Evolutionary conservation across 2,888 invertebrate genomes (phyloP).

Genomic region (Acanthopleura granulata): DNA sequence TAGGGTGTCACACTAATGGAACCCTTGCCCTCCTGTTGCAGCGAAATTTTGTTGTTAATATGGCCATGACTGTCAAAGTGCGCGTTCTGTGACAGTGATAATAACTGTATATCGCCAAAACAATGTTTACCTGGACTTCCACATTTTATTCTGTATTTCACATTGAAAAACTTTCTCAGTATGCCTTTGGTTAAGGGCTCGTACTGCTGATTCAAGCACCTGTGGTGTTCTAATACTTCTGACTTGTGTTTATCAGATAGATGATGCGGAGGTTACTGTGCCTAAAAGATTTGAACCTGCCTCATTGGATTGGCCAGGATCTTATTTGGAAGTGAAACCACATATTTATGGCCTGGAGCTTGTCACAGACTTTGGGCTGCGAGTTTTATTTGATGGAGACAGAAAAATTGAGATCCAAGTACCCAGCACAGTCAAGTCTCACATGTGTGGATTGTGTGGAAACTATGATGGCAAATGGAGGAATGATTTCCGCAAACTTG

Average conservation of each 20-base stretch:
- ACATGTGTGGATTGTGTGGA: constrained; percentile 24
- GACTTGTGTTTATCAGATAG: constrained; percentile 11
- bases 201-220: not conserved
- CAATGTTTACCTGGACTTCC: no score
- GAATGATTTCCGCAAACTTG: not conserved
- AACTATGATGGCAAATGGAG: constrained; percentile 20
- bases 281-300: constrained; percentile 14
- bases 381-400: constrained; percentile 20
- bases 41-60: no score
- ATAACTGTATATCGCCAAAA: no score
- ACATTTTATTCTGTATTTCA: no score
- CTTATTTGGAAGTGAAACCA: not conserved
- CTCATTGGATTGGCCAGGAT: not conserved
- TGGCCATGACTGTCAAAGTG: no score
- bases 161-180: no score
- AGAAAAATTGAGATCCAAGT: constrained; percentile 8
- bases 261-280: constrained; percentile 12
- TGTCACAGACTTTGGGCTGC: constrained; percentile 24
- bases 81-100: no score
- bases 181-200: not conserved
- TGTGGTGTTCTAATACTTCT: not conserved
- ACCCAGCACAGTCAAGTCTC: not conserved
- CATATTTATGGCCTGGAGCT: not conserved
- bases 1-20: no score
- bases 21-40: no score